phyloP scores from a whole-genome alignment of 2,113 vertebrate genomes.

The Otolemur garnettii region DNA sequence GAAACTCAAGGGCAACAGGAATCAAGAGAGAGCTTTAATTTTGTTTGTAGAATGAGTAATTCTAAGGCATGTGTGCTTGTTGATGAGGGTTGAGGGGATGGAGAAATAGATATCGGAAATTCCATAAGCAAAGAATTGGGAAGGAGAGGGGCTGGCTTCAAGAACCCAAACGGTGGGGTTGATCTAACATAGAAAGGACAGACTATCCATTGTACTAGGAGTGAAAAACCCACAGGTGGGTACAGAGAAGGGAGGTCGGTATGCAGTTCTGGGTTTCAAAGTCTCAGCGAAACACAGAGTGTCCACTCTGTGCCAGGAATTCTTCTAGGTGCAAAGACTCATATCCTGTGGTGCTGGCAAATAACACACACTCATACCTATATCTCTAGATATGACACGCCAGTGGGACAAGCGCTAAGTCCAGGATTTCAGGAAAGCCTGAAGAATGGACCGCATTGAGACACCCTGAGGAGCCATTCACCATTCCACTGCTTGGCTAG shows the following conservation, averaged over 20 bases:
- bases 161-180: background rate
- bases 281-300: background rate
- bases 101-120: background rate
- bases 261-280: background rate
- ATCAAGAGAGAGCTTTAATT: background rate
- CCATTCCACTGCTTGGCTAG: rapidly evolving
- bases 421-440: background rate
- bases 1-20: background rate
- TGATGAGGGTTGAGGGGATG: background rate
- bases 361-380: background rate
- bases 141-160: background rate
- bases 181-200: background rate
- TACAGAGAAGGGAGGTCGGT: background rate
- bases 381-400: background rate
- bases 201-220: background rate
- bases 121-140: background rate
- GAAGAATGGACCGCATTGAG: background rate
- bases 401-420: background rate
- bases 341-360: background rate
- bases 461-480: background rate
- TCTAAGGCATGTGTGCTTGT: background rate
- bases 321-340: background rate
- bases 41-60: background rate
- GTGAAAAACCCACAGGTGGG: background rate
- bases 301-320: background rate